Evolutionary conservation across 2,888 invertebrate species (phyloP), one percentile per base, ranked within the genome.

Genomic region (Drosophila ezoana): DNA sequence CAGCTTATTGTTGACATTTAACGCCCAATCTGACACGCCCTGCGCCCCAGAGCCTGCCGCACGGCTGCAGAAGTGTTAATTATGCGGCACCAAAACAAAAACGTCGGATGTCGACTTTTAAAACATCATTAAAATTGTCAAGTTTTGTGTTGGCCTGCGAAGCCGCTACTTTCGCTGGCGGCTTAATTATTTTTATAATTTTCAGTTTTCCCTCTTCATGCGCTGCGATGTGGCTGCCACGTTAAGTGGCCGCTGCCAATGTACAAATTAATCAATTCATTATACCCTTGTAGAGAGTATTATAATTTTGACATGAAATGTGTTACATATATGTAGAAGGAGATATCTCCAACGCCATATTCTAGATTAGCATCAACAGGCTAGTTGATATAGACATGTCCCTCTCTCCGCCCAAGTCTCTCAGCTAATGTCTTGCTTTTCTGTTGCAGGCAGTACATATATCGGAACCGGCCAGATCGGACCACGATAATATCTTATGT

Each of bases 111-210:
- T 65, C 72, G 67, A 64, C 64, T 48, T 65, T 76, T 73, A 59
- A 68, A 69, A 63, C 62, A 70, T 76, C 72, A 81, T 81, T 80
- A 86, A 86, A 71, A 73, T 80, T 81, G 86, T 85, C 83, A 81
- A 82, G 70, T 72, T 68, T 72, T 65, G 66, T 65, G 45, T n/a
- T 45, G 33, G 4, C 28, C 2, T 8, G 8, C 35, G 43, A 10
- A 45, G 47, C 9, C 38, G 57, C 32, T 49, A 52, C 53, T 57
- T 37, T 53, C 62, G 79, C 54, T 60, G 64, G 54, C 61, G 53
- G 83, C 83, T 72, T 83, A 76, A 86, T 81, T 83, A 73, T 81
- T 76, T 85, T 81, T 54, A 65, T 78, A 78, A 65, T 67, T 70
- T 78, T 72, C 56, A 52, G 44, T 40, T 59, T 56, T 54, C 40